Evolutionary conservation across 1,140 invertebrate genomes (phyloP).

Genomic region (Hermatobates lingyangjiaoensis): DNA sequence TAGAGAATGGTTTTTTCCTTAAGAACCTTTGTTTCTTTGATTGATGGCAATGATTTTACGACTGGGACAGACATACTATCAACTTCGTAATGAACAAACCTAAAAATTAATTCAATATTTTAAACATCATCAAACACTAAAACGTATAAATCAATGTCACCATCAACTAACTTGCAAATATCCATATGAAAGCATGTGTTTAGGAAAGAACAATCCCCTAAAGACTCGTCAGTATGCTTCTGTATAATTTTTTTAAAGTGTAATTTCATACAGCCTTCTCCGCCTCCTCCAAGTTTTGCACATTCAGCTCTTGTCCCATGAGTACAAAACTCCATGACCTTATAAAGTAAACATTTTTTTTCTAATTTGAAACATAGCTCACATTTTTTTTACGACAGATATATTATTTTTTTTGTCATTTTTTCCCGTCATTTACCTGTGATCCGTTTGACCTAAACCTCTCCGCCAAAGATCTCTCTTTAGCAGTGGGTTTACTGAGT

Average conservation of each 20-base stretch:
- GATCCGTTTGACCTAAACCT: conserved; percentile 77
- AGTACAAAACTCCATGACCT: conserved; percentile 91
- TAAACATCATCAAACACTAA: neutral
- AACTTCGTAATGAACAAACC: conserved; percentile 87
- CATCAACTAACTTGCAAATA: conserved; percentile 61
- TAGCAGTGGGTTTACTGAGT: conserved; percentile 85
- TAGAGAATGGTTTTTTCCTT: conserved; percentile 46
- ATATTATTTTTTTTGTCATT: neutral
- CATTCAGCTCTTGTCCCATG: conserved; percentile 87
- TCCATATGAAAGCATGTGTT: conserved; percentile 99
- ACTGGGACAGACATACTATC: conserved; percentile 36
- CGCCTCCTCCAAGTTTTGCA: conserved; percentile 35
- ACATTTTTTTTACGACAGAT: neutral
- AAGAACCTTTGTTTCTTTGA: conserved; percentile 8
- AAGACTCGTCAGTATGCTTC: conserved; percentile 82
- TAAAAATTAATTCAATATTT: conserved; percentile 20
- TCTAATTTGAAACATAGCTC: no score
- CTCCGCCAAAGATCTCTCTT: conserved; percentile 82
- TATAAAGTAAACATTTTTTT: neutral
- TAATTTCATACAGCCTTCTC: conserved; percentile 61
- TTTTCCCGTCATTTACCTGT: conserved; percentile 15
- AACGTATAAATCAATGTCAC: neutral
- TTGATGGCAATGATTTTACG: neutral
- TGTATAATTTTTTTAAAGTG: conserved; percentile 98
- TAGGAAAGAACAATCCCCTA: conserved; percentile 92